These are phyloP conservation scores for Seriola quinqueradiata DNA, from an alignment of 2,113 vertebrate species.

Conservation along the genomic window DNA sequence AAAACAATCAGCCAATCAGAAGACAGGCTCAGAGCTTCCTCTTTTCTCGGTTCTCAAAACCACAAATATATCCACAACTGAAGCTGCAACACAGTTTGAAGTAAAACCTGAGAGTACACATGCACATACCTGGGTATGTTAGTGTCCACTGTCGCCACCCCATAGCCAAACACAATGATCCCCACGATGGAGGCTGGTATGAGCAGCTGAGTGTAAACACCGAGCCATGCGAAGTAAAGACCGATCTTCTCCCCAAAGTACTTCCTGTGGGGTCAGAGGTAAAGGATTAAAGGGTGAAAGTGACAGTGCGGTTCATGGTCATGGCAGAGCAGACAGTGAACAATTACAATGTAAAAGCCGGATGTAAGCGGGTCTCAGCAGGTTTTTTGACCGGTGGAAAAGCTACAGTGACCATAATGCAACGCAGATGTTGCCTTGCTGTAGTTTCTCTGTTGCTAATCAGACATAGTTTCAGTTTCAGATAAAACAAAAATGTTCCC, in stretches of 20 bases:
- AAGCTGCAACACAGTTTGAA: neutral
- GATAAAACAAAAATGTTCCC: neutral
- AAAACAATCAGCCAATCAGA: no score
- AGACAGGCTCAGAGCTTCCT: no score
- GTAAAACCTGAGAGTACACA: neutral
- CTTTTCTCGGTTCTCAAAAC: no score
- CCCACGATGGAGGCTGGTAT: constrained; percentile 94
- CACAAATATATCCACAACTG: neutral
- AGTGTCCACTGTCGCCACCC: constrained; percentile 92
- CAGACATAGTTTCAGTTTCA: neutral
- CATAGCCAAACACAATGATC: constrained; percentile 96
- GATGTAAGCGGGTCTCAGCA: no score
- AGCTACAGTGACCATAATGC: no score
- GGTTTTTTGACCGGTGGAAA: no score
- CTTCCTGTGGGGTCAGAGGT: constrained; percentile 87
- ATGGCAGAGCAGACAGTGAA: no score
- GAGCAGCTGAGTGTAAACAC: constrained; percentile 95
- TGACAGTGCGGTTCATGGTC: neutral
- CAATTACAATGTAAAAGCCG: no score
- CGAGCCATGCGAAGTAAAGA: constrained; percentile 98
- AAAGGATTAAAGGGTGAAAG: constrained; percentile 14
- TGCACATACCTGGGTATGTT: constrained; percentile 93
- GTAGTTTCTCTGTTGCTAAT: neutral
- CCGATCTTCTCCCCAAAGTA: constrained; percentile 99
- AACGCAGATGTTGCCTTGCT: neutral